Evolutionary conservation across 2,797 vertebrate genomes (phyloP), one percentile per base, ranked within the genome.

Genomic region (Pipistrellus pipistrellus): DNA sequence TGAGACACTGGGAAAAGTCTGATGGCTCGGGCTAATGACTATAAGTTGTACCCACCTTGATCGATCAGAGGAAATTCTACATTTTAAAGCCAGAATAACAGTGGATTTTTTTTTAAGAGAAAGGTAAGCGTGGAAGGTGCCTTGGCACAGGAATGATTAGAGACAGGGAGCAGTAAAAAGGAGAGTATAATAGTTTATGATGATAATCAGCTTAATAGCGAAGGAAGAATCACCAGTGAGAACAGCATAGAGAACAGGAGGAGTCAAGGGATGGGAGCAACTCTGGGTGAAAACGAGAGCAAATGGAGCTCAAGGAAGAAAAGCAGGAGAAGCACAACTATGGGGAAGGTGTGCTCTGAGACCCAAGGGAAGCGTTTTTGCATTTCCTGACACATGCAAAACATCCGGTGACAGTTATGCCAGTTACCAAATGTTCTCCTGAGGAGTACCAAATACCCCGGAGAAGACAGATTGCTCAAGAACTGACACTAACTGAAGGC

Each of bases 401-500:
- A 82, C 48, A 73, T 57, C 83, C 53, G 71, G 75, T 66, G 78
- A 76, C 66, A 41, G 68, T 88, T 92, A 93, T 86, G 55, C 48
- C 86, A 91, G 72, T 89, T 68, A 76, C 38, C 0, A 6, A 89
- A 77, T 59, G 51, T 51, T 93, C 85, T 85, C 66, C 55, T 90
- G n/a, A 92, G 57, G 72, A 88, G 83, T 89, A 91, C 93, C 80
- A 77, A 4, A 86, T 95, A 66, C 55, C 88, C 51, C 30, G 62
- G 83, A 88, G 35, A 91, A 51, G 83, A 91, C 78, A 88, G 78
- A 30, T 25, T 32, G 46, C 64, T 90, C 95, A 93, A 92, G 53
- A 44, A 91, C 59, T 87, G 69, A 84, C 6, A 85, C 71, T 95
- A 93, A 84, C 75, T 55, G 51, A 85, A 90, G 27, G 17, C 76